Evolutionary conservation across 2,888 invertebrate species (phyloP).

Genomic region (Lepidonotus clava): DNA sequence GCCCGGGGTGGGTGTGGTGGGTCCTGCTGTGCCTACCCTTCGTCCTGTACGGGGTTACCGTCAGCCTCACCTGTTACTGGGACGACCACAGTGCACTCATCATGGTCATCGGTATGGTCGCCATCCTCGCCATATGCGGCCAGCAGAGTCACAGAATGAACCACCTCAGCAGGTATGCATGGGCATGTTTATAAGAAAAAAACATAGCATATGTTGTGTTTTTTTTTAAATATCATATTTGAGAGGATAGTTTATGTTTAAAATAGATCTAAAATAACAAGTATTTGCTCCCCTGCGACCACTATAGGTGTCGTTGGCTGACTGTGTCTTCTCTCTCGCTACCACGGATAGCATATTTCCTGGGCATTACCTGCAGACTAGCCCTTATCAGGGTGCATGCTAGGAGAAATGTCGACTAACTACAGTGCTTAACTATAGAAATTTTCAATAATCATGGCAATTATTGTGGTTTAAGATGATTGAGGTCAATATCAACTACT

Average conservation of each 20-base stretch:
- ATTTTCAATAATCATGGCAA: too few relatives aligned
- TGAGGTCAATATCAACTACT: too few relatives aligned
- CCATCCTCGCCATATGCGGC: slow-evolving; percentile 64
- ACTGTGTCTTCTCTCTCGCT: too few relatives aligned
- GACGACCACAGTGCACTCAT: slow-evolving; percentile 63
- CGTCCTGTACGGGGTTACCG: slow-evolving; percentile 53
- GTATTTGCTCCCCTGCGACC: background rate
- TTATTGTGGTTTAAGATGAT: too few relatives aligned
- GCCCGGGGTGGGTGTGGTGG: slow-evolving; percentile 72
- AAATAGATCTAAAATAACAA: background rate
- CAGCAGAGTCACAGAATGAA: slow-evolving; percentile 70
- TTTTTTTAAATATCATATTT: background rate
- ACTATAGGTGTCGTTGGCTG: background rate
- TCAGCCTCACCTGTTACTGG: slow-evolving; percentile 19
- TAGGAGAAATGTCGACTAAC: too few relatives aligned
- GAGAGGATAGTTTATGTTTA: background rate
- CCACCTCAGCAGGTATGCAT: slow-evolving; percentile 55
- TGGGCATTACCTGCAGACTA: too few relatives aligned
- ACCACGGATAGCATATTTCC: too few relatives aligned
- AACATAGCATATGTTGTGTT: background rate
- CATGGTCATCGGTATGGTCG: slow-evolving; percentile 64
- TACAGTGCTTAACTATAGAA: too few relatives aligned
- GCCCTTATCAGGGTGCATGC: too few relatives aligned
- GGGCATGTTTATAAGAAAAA: background rate
- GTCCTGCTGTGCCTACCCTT: slow-evolving; percentile 70